These are phyloP conservation scores for Sinocyclocheilus maitianheensis DNA, from an alignment of 2,113 vertebrate species.

Conservation along the genomic window DNA sequence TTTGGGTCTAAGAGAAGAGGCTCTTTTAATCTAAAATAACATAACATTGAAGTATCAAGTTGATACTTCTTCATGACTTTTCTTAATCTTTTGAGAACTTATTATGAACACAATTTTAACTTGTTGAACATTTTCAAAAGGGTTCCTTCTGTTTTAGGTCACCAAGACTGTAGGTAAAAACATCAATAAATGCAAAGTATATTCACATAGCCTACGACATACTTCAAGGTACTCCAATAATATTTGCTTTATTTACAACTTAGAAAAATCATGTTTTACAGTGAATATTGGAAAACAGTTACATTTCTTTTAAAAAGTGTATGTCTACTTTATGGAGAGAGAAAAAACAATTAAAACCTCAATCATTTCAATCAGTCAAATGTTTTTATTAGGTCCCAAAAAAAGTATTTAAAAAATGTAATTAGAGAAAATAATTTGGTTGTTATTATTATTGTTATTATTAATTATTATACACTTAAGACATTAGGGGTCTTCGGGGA, in stretches of 20 bases:
- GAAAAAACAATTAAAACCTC: too few species aligned
- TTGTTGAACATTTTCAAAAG: background rate
- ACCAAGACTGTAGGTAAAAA: background rate
- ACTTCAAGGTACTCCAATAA: background rate
- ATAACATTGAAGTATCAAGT: background rate
- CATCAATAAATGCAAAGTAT: background rate
- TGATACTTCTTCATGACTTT: background rate
- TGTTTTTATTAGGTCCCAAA: background rate
- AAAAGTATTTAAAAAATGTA: background rate
- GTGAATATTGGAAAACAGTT: too few species aligned
- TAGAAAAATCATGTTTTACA: background rate
- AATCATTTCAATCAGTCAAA: background rate
- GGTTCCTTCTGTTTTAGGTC: background rate
- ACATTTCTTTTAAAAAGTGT: too few species aligned
- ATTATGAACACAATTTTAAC: background rate
- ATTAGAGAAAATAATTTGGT: background rate
- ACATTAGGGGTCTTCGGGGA: background rate
- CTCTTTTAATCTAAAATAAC: background rate
- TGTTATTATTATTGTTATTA: background rate
- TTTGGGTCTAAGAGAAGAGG: background rate
- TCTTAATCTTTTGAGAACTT: background rate
- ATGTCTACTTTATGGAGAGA: too few species aligned
- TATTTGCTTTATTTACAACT: background rate
- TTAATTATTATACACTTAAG: background rate
- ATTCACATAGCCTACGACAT: background rate